Evolutionary conservation across 2,797 vertebrate species (phyloP), one percentile per base, ranked within the genome.

Genomic region (Pipistrellus nathusii): DNA sequence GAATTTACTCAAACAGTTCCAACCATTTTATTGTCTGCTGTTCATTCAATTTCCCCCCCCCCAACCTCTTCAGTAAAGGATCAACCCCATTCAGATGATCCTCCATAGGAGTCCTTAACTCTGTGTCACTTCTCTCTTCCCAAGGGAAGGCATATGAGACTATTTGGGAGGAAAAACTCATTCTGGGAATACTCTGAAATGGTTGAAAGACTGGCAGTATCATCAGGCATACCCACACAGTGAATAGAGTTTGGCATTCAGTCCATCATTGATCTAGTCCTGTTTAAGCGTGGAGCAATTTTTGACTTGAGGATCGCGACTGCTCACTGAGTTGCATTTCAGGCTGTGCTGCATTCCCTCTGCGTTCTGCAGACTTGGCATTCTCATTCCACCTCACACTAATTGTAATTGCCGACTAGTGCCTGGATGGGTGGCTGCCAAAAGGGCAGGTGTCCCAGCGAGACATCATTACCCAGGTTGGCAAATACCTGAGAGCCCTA

Each of bases 401-500:
- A 93, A 97, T 95, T 90, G 95, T 96, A 95, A 97, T 94, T 90
- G 95, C 95, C 96, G 88, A 95, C 84, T 94, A 2, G 84, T 94
- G 95, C 93, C 59, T 80, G 84, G 69, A 69, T 96, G 87, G 84
- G 87, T 94, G 87, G 82, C 95, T 91, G 95, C 96, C 95, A 97
- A 93, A 96, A 95, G 94, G 94, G 89, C 96, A 96, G 94, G 55
- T 88, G 85, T 94, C 96, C 95, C 93, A 90, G 95, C 73, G 95
- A 97, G 95, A 96, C 96, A 97, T 97, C 95, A 95, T 97, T 96
- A 96, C 95, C 87, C 94, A 95, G 91, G 91, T 93, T 97, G 96
- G 95, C 85, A 95, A 95, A 96, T 96, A 96, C 90, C 94, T 95
- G 95, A 94, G 95, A 94, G 89, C 71, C 93, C 38, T 14, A 88